Evolutionary conservation across 2,797 vertebrate species (phyloP), one percentile per base, ranked within the genome.

Genomic region (Cottoperca gobio): DNA sequence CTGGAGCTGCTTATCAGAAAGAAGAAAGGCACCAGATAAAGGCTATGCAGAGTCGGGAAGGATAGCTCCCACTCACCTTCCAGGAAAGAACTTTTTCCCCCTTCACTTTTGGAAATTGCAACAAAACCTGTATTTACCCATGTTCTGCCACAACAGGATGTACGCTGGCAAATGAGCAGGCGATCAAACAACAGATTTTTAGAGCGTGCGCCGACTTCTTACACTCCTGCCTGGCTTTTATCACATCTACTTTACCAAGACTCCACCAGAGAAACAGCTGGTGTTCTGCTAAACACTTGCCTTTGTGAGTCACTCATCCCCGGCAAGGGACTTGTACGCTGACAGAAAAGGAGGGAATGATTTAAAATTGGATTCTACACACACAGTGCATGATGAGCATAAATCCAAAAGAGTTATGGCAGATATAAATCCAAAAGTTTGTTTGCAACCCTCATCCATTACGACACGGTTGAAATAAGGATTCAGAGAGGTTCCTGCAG

Each of bases 381-480:
- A 73, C 70, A 59, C 60, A n/a, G 67, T 49, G 66, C 70, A 77
- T 76, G 87, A 88, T 84, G 82, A 83, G 83, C 80, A 90, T 84
- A 72, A 73, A 88, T 92, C 86, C 76, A 81, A 63, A 46, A 53
- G 79, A 89, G 78, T 79, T 88, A 80, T 72, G 78, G 73, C 79
- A 81, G 65, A 82, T 86, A 81, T 88, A 67, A 91, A 92, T 92
- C n/a, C 87, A 91, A 68, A 82, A 78, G 73, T 86, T 81, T 87
- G 83, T 89, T 88, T 86, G 68, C 79, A 64, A 26, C 17, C 46
- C 57, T 78, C 73, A 74, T 85, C 62, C 23, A 76, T 82, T 80
- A 70, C 2, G 31, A 48, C 26, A 45, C 2, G 2, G 57, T 21
- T 61, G 19, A 64, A 43, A 63, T 78, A 81, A 33, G 37, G 37